Base-by-base conservation (phyloP, 1,140 invertebrate genomes). In the Pseudoatta argentina region DNA sequence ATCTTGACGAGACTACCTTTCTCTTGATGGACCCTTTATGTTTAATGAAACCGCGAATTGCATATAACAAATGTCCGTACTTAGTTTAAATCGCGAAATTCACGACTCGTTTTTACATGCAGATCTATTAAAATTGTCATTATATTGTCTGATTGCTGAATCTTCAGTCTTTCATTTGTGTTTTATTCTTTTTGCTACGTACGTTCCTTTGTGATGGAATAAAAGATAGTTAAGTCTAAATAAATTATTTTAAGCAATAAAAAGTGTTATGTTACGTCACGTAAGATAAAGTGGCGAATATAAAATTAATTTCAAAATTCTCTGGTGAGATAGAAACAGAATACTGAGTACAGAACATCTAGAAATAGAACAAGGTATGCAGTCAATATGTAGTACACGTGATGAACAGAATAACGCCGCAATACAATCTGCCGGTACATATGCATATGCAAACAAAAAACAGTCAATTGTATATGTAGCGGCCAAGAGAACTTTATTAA, bases 341-440 rank as follows among this genome's bases (percentile, higher is more conserved):
- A 27, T 57, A 69, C 7, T 7, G 10, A 79, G 2, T 24, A 18
- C 2, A 51, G 48, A 69, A 2, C 27, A 61, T 16, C 16, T 63
- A 4, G 3, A 48, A 51, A 7, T 8, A 7, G 12, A 67, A 39
- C 44, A 4, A 12, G 27, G 1, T 12, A 39, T 39, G 7, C 34
- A 39, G 34, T 39, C 34, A 39, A 39, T 10, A 44, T 10, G 8
- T 44, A 44, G 39, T 44, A 14, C 51, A 34, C 24, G 3, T 57
- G 14, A 55, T 24, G 78, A 27, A 59, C 44, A 59, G 14, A 71
- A 16, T 3, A 44, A 71, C 21, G 16, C 16, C 39, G 21, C 30
- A 79, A 79, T 71, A 71, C 55, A 81, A 81, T 79, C 66, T 53
- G 48, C n/a, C 21, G 51, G 10, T 55, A 81, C n/a, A 24, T 66